Evolutionary conservation across 1,140 invertebrate species (phyloP).

Genomic region (Caenorhabditis remanei): DNA sequence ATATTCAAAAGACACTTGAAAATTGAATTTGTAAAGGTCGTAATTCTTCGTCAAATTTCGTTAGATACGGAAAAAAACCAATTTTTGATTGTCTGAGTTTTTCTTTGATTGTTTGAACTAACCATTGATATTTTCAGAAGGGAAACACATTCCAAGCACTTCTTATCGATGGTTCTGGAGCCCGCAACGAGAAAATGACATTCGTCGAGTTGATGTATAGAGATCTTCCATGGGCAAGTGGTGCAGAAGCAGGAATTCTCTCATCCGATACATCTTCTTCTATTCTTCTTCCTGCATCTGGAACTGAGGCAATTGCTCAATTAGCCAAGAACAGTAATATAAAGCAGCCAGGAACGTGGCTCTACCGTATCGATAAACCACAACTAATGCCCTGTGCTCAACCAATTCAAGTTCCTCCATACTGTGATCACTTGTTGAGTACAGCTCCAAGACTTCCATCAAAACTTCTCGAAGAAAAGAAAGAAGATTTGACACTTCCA

Average conservation of each 20-base stretch:
- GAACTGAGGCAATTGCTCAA: conserved; percentile 75
- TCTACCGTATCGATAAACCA: conserved; percentile 72
- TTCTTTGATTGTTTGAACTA: not conserved
- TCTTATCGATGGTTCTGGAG: conserved; percentile 71
- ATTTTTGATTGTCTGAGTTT: not conserved
- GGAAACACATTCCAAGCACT: conserved; percentile 76
- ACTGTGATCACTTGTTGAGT: conserved; percentile 1
- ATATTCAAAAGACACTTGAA: too few species aligned
- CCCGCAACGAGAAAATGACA: conserved; percentile 65
- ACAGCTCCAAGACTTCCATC: conserved; percentile 26
- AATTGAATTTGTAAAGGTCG: too few species aligned
- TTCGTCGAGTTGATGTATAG: conserved; percentile 75
- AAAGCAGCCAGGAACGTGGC: conserved; percentile 72
- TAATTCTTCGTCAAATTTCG: too few species aligned
- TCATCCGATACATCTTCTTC: conserved; percentile 73
- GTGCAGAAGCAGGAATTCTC: conserved; percentile 75
- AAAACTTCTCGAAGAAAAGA: conserved; percentile 31
- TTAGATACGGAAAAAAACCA: too few species aligned
- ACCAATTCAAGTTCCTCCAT: conserved; percentile 25
- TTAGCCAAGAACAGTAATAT: conserved; percentile 75
- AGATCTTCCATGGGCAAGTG: conserved; percentile 73
- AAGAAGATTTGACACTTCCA: conserved; percentile 42
- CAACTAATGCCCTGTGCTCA: conserved; percentile 19
- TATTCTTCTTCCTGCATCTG: conserved; percentile 75
- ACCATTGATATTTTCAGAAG: conserved; percentile 43